Evolutionary conservation across 2,888 invertebrate species (phyloP), one percentile per base, ranked within the genome.

Genomic region (Aphrophora alni): DNA sequence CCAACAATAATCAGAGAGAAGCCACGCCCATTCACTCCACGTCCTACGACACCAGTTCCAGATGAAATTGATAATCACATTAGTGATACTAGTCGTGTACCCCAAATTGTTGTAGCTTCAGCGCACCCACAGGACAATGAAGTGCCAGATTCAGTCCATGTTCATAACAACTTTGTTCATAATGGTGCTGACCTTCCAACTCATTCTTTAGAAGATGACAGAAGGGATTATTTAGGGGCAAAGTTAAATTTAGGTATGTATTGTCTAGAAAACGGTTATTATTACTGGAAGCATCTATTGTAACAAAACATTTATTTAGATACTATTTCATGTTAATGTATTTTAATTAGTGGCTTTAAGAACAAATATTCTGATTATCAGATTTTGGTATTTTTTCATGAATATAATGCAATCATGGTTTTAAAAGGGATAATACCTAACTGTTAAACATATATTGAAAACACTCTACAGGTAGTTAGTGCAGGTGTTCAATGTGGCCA

Each of bases 41-140:
- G 89, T 12, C 85, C 85, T 10, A 78, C 82, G 12, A 81, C 83
- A 17, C 82, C 85, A 14, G 82, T 86, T 27, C 77, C 87, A 87
- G 82, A 89, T 86, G 86, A 88, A 85, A 83, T 88, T 81, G 86
- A 87, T 77, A 87, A 85, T 84, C 26, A 82, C 86, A 38, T 84
- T 86, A 88, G 90, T 70, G 88, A 89, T 14, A 89, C 89, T 0
- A 89, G 89, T 79, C 89, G 90, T 82, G 88, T 90, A 4, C 91
- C 92, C 7, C 87, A 86, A 91, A 92, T 84, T 14, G 85, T 85
- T 7, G 84, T 83, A 14, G 85, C 85, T 38, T 84, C 85, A 38
- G 86, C 90, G 77, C 95, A 95, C 90, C 95, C 95, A 1, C 93
- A 94, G 87, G 95, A 96, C 86, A 96, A 96, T 86, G 95, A 96